These are phyloP conservation scores for Eublepharis macularius DNA, from an alignment of 2,113 vertebrate species.

Conservation along the genomic window DNA sequence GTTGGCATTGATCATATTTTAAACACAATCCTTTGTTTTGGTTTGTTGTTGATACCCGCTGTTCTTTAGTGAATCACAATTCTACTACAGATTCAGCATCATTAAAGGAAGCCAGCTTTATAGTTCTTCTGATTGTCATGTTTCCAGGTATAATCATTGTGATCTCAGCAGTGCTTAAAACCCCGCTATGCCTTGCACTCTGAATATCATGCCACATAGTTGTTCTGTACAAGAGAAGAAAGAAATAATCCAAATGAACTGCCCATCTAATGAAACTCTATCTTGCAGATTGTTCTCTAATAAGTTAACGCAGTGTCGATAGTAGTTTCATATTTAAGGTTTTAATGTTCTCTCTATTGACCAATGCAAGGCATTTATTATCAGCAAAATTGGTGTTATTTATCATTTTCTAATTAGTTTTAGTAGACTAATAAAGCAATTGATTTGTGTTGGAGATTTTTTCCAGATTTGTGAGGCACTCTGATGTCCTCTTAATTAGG, in stretches of 20 bases:
- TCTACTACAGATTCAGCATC: too few relatives aligned
- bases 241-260: constrained; percentile 3
- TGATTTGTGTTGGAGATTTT: constrained; percentile 8
- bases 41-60: too few relatives aligned
- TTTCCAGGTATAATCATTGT: too few relatives aligned
- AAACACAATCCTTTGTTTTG: too few relatives aligned
- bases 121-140: too few relatives aligned
- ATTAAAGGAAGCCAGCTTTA: too few relatives aligned
- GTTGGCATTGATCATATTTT: too few relatives aligned
- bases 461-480: constrained; percentile 29
- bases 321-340: constrained; percentile 34
- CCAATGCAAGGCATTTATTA: constrained; percentile 37
- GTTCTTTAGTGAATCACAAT: too few relatives aligned
- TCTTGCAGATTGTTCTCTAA: constrained; percentile 30
- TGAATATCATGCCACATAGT: not conserved
- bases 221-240: constrained; percentile 1
- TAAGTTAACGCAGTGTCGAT: constrained; percentile 23
- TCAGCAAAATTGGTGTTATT: constrained; percentile 40
- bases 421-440: constrained; percentile 33
- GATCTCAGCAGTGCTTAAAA: too few relatives aligned
- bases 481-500: constrained; percentile 49
- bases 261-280: constrained; percentile 15
- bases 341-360: constrained; percentile 18
- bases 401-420: constrained; percentile 55
- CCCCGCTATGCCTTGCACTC: not conserved